A percentile compares a stretch with the other conserved stretches of the same genome.
phyloP scores from a whole-genome alignment of 2,888 invertebrate species.

The Philaethria dido region DNA sequence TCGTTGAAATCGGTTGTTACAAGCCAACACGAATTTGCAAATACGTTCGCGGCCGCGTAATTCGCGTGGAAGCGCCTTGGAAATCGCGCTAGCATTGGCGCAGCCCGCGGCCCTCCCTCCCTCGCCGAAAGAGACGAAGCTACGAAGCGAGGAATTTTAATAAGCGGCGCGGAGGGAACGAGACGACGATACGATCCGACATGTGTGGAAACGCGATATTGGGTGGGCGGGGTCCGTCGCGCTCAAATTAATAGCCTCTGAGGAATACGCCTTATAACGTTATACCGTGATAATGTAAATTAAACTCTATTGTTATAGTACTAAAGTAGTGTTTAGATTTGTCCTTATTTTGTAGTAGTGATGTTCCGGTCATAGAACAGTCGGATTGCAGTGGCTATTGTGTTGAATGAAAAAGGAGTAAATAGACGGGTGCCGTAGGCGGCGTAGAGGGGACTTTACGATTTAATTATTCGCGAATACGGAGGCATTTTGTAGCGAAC shows the following conservation, averaged over 20 bases:
- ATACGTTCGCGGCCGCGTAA: constrained; percentile 60
- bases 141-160: constrained; percentile 81
- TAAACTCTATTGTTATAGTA: constrained; percentile 39
- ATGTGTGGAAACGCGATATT: constrained; percentile 81
- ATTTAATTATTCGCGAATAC: constrained; percentile 84
- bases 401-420: constrained; percentile 84
- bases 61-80: constrained; percentile 80
- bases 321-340: constrained; percentile 52
- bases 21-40: constrained; percentile 38
- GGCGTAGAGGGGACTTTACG: constrained; percentile 83
- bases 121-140: constrained; percentile 77
- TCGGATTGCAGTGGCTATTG: constrained; percentile 82
- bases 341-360: constrained; percentile 45
- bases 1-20: constrained; percentile 30
- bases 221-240: constrained; percentile 81
- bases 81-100: constrained; percentile 80
- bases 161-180: constrained; percentile 80
- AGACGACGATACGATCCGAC: constrained; percentile 74
- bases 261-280: constrained; percentile 77
- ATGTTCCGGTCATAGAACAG: constrained; percentile 62
- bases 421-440: constrained; percentile 80
- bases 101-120: constrained; percentile 62
- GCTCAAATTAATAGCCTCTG: constrained; percentile 81
- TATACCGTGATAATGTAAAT: constrained; percentile 43
- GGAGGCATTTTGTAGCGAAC: constrained; percentile 83